phyloP scores from a whole-genome alignment of 2,113 vertebrate genomes.

The Azemiops feae region DNA sequence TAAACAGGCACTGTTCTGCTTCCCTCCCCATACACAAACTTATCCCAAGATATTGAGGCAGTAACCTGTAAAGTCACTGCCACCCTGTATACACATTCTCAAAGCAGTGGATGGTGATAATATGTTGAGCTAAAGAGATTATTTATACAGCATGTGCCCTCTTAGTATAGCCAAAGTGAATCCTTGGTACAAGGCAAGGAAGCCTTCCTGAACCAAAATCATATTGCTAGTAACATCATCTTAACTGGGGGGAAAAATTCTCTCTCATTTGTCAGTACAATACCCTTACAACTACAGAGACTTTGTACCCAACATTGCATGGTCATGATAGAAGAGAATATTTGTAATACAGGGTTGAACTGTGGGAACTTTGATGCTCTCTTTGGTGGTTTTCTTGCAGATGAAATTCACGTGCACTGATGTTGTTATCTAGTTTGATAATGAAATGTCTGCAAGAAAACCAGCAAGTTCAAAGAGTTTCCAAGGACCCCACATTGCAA shows the following conservation, averaged over 20 bases:
- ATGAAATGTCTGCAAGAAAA: too few relatives aligned
- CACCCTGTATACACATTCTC: not conserved
- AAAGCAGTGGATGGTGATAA: not conserved
- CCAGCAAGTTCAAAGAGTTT: too few relatives aligned
- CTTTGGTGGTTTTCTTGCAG: too few relatives aligned
- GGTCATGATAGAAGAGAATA: not conserved
- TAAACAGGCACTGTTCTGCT: not conserved
- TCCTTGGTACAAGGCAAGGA: not conserved
- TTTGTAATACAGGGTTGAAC: too few relatives aligned
- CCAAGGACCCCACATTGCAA: too few relatives aligned
- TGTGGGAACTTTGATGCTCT: too few relatives aligned
- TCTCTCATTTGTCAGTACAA: not conserved
- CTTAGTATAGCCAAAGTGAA: not conserved
- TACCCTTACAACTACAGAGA: not conserved
- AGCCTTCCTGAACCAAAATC: not conserved
- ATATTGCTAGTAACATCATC: not conserved
- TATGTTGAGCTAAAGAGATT: not conserved
- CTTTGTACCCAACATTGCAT: not conserved
- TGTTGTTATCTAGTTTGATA: too few relatives aligned
- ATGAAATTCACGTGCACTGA: too few relatives aligned
- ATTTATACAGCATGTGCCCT: not conserved
- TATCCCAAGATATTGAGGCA: not conserved
- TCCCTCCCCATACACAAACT: not conserved
- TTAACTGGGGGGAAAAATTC: not conserved
- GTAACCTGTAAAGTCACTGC: not conserved